Base-by-base conservation (phyloP, 2,113 vertebrate genomes). In the Tachysurus vachellii region DNA sequence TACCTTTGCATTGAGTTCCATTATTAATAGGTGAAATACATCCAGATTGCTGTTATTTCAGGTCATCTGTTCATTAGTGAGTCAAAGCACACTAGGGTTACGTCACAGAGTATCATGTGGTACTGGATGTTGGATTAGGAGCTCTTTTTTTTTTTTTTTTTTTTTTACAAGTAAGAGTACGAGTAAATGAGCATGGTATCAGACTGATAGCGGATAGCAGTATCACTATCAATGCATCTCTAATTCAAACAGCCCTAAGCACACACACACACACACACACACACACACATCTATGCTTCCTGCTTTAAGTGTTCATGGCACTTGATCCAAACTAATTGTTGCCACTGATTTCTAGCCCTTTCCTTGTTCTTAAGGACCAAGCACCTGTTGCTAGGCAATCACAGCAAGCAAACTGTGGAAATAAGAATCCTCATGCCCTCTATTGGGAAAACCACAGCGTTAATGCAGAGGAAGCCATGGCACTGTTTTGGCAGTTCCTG, bases 401-500 rank as follows among this genome's bases (percentile, higher is more conserved):
- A 64, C 42, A 28, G 26, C 44, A n/a, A 64, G 70, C 71, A 61
- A 76, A 83, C 17, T 56, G 12, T 83, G 66, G 17, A 54, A 73
- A 56, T 79, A 79, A 21, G 76, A 62, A 42, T 54, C 13, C 57
- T 73, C 54, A 26, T 75, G 56, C 3, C 53, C 23, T 47, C 23
- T 42, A 19, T 71, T 59, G 36, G 84, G 26, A 59, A 82, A 82
- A 61, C 14, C 85, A 75, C 66, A 57, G 73, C n/a, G 26, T 44
- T 64, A 62, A 31, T 80, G 73, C 73, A 23, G 21, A 80, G 85
- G 82, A 71, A 73, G 70, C 68, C 80, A 70, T 47, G 54, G 79
- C 53, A 56, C 64, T 81, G 54, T 82, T 82, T 61, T 81, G 85
- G 85, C 79, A 82, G 85, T 26, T 82, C 56, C 44, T 83, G 80